Conservation (phyloP, 2,888 invertebrate genomes). For the Leptarthrus brevirostris region DNA sequence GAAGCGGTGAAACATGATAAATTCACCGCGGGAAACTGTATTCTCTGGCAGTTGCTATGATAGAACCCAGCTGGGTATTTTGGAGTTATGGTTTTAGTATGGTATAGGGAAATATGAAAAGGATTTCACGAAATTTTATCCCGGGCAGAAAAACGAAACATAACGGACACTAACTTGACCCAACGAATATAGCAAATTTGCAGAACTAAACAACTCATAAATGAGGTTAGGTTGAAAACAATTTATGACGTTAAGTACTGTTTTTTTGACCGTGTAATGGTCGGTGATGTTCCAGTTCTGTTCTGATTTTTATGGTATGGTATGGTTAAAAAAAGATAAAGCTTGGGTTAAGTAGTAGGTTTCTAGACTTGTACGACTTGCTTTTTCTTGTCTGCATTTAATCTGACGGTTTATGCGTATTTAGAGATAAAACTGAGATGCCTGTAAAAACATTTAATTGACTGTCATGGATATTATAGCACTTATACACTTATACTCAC, state of each 20-base stretch:
- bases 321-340: too few species aligned
- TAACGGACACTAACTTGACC: too few species aligned
- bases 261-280: not conserved
- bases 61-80: constrained; percentile 30
- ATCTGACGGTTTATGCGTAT: too few species aligned
- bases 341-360: too few species aligned
- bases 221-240: not conserved
- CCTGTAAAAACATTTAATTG: too few species aligned
- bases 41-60: constrained; percentile 1
- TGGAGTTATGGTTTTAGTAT: constrained; percentile 19
- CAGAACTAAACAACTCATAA: not conserved
- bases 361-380: too few species aligned
- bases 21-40: constrained; percentile 22
- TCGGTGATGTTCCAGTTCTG: too few species aligned
- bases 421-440: too few species aligned
- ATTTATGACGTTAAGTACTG: not conserved
- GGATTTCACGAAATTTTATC: not conserved
- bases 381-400: too few species aligned
- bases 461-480: too few species aligned
- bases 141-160: not conserved
- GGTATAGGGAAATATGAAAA: not conserved
- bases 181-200: not conserved
- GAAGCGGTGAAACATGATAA: constrained; percentile 41
- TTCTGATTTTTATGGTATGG: too few species aligned
- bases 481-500: too few species aligned